A percentile compares a stretch with the other conserved stretches of the same genome.
phyloP scores from a whole-genome alignment of 1,140 invertebrate genomes.

The Drosophila equinoxialis region DNA sequence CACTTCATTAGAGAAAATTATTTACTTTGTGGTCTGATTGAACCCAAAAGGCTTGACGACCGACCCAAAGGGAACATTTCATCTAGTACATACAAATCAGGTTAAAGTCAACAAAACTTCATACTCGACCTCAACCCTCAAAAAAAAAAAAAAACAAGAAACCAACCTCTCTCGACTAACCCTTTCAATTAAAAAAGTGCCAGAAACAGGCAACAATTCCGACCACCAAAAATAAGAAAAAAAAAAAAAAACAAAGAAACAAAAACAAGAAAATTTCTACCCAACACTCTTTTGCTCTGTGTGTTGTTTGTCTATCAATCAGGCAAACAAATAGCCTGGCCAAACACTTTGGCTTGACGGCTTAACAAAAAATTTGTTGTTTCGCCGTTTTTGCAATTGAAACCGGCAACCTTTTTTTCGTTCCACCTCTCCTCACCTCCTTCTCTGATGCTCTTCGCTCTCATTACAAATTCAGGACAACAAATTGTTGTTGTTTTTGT shows the following conservation, averaged over 20 bases:
- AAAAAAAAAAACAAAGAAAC: neutral
- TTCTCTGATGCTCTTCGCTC: neutral
- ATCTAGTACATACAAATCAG: constrained; percentile 9
- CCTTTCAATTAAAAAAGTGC: constrained; percentile 61
- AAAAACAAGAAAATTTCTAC: constrained; percentile 12
- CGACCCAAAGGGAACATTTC: constrained; percentile 8
- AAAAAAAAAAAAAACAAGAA: no score
- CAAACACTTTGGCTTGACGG: constrained; percentile 31
- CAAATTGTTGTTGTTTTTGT: constrained; percentile 1
- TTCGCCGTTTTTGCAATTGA: constrained; percentile 42
- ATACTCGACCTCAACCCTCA: neutral
- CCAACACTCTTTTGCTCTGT: constrained; percentile 16
- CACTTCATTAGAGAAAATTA: constrained; percentile 7
- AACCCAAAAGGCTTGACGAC: constrained; percentile 1
- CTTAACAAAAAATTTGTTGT: constrained; percentile 42
- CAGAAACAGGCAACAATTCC: constrained; percentile 36
- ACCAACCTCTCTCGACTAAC: neutral
- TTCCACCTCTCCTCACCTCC: neutral
- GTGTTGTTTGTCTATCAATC: constrained; percentile 58
- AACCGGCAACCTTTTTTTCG: constrained; percentile 44
- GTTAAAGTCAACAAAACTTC: constrained; percentile 11
- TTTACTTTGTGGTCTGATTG: constrained; percentile 12
- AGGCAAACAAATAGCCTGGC: constrained; percentile 27
- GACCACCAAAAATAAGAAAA: neutral
- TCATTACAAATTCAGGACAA: constrained; percentile 55